Percentiles rank a stretch among this genome's conserved stretches.
phyloP scores from a whole-genome alignment of 2,797 vertebrate genomes.

The Hydrocynus forskahlii region DNA sequence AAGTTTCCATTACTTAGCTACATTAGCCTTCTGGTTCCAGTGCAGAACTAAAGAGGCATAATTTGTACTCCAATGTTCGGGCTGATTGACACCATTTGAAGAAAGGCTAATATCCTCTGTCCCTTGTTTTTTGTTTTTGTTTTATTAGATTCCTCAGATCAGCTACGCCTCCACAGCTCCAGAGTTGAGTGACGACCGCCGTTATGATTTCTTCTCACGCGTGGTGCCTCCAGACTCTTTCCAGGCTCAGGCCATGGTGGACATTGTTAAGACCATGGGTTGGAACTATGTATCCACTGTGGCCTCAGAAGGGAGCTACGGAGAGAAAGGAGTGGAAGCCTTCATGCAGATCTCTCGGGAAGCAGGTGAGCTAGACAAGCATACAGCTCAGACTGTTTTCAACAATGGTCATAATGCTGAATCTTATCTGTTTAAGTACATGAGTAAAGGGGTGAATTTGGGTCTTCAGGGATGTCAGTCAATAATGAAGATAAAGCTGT shows the following conservation, averaged over 20 bases:
- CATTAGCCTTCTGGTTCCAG: background rate
- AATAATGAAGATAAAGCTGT: constrained; percentile 38
- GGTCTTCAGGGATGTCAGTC: constrained; percentile 14
- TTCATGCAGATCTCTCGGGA: constrained; percentile 97
- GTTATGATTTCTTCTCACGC: constrained; percentile 98
- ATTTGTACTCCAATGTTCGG: background rate
- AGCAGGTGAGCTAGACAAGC: constrained; percentile 82
- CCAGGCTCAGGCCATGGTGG: constrained; percentile 99
- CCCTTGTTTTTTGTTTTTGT: background rate
- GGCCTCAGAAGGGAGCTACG: constrained; percentile 97
- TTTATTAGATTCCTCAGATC: constrained; percentile 98
- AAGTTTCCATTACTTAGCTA: too few species aligned
- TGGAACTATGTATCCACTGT: constrained; percentile 98
- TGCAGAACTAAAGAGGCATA: background rate
- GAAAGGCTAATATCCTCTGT: background rate
- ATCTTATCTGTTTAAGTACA: background rate
- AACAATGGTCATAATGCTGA: background rate
- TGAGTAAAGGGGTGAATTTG: constrained; percentile 1
- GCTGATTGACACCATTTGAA: background rate
- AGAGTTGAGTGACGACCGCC: constrained; percentile 94
- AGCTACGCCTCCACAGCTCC: constrained; percentile 98
- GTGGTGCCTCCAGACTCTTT: constrained; percentile 99
- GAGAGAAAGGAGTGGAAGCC: constrained; percentile 97
- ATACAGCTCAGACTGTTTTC: background rate
- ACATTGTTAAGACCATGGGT: constrained; percentile 92